Conservation (phyloP, 2,888 invertebrate species). For the Biston betularia region DNA sequence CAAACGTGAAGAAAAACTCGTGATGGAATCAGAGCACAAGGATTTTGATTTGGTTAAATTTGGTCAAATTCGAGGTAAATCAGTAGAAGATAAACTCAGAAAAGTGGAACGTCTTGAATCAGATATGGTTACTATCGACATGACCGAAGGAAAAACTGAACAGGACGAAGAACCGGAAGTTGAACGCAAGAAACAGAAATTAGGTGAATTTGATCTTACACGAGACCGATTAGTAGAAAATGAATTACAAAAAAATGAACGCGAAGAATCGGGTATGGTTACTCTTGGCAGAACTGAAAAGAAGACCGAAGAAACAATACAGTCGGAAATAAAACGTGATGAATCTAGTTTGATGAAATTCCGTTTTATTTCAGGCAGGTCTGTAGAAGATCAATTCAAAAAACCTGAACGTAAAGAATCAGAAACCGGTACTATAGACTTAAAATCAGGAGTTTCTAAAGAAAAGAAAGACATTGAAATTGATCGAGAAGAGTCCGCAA, state of each 20-base stretch:
- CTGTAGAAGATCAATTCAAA: not conserved
- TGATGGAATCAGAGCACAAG: not conserved
- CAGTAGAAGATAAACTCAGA: not conserved
- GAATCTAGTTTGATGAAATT: not conserved
- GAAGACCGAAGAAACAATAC: not conserved
- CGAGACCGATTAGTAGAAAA: not conserved
- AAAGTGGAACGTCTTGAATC: not conserved
- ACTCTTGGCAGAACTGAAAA: not conserved
- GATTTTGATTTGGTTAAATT: not conserved
- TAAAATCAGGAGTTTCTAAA: not conserved
- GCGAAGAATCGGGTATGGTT: not conserved
- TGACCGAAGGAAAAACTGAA: not conserved
- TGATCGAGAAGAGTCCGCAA: not conserved
- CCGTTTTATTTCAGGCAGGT: not conserved
- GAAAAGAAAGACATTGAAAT: not conserved
- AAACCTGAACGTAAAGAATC: slow-evolving; percentile 1
- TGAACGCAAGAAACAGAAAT: not conserved
- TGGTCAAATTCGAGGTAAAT: not conserved
- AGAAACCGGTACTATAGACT: no score
- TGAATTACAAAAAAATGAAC: not conserved
- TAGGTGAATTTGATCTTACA: not conserved
- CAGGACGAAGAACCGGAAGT: not conserved
- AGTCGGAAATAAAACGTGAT: not conserved
- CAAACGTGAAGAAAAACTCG: not conserved
- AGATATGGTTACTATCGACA: not conserved